Conservation (phyloP, 2,888 invertebrate genomes). For the Philopedon plagiatum region DNA sequence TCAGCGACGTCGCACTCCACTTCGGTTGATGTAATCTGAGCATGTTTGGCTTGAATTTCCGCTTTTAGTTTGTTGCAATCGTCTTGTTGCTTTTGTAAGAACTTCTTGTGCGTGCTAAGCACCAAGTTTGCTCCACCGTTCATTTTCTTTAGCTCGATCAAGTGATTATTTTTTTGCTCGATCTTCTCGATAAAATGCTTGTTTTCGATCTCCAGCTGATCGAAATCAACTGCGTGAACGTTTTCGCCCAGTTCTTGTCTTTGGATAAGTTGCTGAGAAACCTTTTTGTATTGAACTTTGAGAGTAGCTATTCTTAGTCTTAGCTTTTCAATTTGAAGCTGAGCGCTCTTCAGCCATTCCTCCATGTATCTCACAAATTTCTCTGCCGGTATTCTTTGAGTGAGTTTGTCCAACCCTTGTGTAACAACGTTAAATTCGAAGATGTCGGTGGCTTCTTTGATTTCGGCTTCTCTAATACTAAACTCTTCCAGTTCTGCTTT, state of each 20-base stretch:
- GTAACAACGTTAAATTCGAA: constrained; percentile 71
- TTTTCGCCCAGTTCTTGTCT: constrained; percentile 74
- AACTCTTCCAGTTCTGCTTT: constrained; percentile 69
- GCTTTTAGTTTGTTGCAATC: constrained; percentile 68
- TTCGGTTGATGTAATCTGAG: constrained; percentile 67
- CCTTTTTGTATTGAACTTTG: constrained; percentile 71
- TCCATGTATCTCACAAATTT: constrained; percentile 72
- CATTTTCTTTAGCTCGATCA: constrained; percentile 73
- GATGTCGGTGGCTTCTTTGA: constrained; percentile 68
- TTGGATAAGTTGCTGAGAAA: constrained; percentile 71
- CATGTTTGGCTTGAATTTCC: constrained; percentile 67
- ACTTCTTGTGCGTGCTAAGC: constrained; percentile 73
- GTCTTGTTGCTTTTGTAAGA: constrained; percentile 71
- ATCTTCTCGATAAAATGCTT: constrained; percentile 70
- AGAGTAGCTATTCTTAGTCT: constrained; percentile 73
- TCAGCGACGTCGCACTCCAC: constrained; percentile 67
- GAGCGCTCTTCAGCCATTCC: constrained; percentile 73
- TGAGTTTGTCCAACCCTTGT: constrained; percentile 69
- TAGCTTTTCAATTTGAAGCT: constrained; percentile 73
- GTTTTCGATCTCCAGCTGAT: constrained; percentile 76
- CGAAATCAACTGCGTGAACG: constrained; percentile 76
- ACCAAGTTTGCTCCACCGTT: constrained; percentile 72
- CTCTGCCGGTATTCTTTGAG: constrained; percentile 76
- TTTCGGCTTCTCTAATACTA: constrained; percentile 70
- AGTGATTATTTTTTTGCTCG: constrained; percentile 71